Percentiles rank a stretch among this genome's conserved stretches.
Conservation (phyloP, 2,113 vertebrate species). For the Poeciliopsis retropinna region DNA sequence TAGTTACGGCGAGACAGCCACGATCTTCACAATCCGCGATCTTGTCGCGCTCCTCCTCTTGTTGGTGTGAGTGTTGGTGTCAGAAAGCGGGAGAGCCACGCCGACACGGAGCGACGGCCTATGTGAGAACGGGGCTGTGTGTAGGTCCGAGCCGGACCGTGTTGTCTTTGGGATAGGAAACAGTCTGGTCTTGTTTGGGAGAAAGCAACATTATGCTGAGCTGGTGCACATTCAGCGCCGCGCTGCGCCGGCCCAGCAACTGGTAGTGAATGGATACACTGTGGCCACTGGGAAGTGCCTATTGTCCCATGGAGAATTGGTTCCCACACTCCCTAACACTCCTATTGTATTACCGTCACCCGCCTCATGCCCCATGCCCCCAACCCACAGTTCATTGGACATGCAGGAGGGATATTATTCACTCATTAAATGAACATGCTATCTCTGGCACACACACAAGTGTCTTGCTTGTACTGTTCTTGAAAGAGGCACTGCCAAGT, state of each 20-base stretch:
- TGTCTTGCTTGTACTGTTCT: constrained; percentile 44
- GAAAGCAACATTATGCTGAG: constrained; percentile 79
- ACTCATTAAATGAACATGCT: constrained; percentile 75
- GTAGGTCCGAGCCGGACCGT: constrained; percentile 63
- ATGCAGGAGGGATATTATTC: constrained; percentile 71
- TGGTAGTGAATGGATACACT: constrained; percentile 72
- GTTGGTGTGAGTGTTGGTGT: constrained; percentile 48
- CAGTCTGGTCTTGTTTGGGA: constrained; percentile 79
- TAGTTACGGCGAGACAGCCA: constrained; percentile 54
- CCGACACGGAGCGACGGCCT: constrained; percentile 47
- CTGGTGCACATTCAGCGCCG: constrained; percentile 69
- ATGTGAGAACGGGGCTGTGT: constrained; percentile 72
- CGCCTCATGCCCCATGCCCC: constrained; percentile 42
- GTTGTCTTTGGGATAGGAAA: constrained; percentile 79
- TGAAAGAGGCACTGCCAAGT: constrained; percentile 34
- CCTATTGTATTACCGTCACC: constrained; percentile 63
- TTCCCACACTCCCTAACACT: constrained; percentile 79
- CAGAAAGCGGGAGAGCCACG: constrained; percentile 38
- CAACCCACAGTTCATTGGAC: constrained; percentile 70
- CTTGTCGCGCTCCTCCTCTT: constrained; percentile 45
- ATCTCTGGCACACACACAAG: constrained; percentile 63
- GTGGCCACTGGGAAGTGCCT: constrained; percentile 75
- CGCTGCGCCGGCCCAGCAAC: constrained; percentile 67
- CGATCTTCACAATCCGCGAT: constrained; percentile 45
- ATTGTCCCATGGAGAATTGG: constrained; percentile 76